Evolutionary conservation across 2,888 invertebrate species (phyloP), one percentile per base, ranked within the genome.

Genomic region (Leuctra nigra): DNA sequence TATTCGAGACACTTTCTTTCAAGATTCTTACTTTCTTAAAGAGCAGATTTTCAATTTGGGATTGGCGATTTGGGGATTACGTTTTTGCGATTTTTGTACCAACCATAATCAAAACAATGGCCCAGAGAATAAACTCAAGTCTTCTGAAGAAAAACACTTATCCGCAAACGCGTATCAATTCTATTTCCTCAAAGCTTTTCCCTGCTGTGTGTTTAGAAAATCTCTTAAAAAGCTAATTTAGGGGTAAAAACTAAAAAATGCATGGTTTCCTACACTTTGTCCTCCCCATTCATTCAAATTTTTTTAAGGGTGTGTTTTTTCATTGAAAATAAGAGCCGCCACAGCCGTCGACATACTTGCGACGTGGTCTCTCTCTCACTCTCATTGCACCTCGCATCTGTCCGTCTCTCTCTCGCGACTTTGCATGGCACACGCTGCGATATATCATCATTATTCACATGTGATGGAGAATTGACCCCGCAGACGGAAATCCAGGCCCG

Each of bases 241-340:
- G 23, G 23, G 44, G 44, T 6, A 29, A 29, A 50, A 20, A n/a
- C n/a, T n/a, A 18, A 50, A 41, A 41, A 4, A 20, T 18, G n/a
- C 33, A 29, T 33, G 22, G 16, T 50, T 50, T 50, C 35, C 6
- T 50, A 35, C 18, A 33, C 22, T 35, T 35, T 50, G 20, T 33
- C 16, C 48, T 48, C 33, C 48, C 48, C 35, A 50, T 50, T 50
- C 50, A 16, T 50, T 23, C 50, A 18, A 50, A 35, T 50, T 29
- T 50, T 50, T 50, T 50, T 33, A 33, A 47, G 33, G n/a, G 18
- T 9, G 23, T 23, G 16, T 7, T 9, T n/a, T n/a, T n/a, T n/a
- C n/a, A n/a, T n/a, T 22, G 35, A 35, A 50, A 50, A 35, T 13
- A 18, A 50, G 36, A 50, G 16, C 18, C 33, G 35, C 29, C 13